These are phyloP conservation scores for Lysandra coridon DNA, from an alignment of 2,888 invertebrate genomes.

Conservation along the genomic window DNA sequence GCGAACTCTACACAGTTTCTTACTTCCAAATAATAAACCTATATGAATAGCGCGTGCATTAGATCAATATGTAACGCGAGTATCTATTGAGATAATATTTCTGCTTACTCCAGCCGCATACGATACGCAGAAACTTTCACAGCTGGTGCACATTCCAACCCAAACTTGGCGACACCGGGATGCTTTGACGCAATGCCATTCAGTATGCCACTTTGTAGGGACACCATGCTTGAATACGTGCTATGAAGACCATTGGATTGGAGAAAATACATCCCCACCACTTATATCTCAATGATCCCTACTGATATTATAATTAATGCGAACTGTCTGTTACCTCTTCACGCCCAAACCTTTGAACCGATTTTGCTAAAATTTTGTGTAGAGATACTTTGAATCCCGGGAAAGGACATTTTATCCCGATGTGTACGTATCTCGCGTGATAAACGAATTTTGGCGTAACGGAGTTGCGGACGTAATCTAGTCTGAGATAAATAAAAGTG, in stretches of 20 bases:
- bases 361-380: too few species aligned
- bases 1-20: neutral
- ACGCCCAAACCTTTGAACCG: too few species aligned
- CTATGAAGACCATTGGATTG: neutral
- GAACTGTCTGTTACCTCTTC: neutral
- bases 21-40: neutral
- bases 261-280: neutral
- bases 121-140: constrained; percentile 42
- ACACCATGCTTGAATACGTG: constrained; percentile 31
- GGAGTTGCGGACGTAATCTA: too few species aligned
- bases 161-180: constrained; percentile 57
- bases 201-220: constrained; percentile 38
- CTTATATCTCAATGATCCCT: neutral
- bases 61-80: constrained; percentile 11
- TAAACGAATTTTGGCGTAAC: too few species aligned
- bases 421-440: too few species aligned
- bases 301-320: neutral
- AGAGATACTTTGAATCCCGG: neutral
- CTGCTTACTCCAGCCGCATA: constrained; percentile 13
- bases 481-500: neutral
- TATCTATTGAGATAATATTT: constrained; percentile 8
- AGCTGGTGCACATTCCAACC: constrained; percentile 54
- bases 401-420: too few species aligned
- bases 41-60: neutral
- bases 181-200: constrained; percentile 63